phyloP scores from a whole-genome alignment of 2,797 vertebrate genomes.

The Pteronotus mesoamericanus region DNA sequence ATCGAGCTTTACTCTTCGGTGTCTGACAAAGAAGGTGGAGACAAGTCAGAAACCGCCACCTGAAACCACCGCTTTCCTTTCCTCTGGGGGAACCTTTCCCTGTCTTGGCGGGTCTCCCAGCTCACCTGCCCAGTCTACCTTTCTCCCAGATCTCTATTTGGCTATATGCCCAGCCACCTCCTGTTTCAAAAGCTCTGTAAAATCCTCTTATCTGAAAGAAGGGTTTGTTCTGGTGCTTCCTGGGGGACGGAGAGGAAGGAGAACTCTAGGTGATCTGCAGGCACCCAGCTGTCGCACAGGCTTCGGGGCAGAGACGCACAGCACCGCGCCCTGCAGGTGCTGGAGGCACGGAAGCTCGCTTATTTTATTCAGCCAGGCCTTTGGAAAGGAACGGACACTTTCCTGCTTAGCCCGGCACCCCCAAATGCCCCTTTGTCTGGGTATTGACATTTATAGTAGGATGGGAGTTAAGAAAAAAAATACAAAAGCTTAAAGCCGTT shows the following conservation, averaged over 20 bases:
- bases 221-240: background rate
- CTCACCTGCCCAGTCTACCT: background rate
- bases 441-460: background rate
- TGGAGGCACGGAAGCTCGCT: background rate
- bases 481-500: background rate
- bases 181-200: conserved; percentile 28
- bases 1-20: background rate
- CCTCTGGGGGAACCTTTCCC: background rate
- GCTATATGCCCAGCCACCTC: background rate
- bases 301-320: background rate
- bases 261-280: background rate
- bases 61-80: background rate
- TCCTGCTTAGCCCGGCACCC: background rate
- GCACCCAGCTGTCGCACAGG: background rate
- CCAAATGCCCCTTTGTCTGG: background rate
- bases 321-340: rapidly evolving
- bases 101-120: background rate
- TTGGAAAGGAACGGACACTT: background rate
- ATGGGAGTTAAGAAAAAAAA: background rate
- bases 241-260: background rate
- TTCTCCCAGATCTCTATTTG: background rate
- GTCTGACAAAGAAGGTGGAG: background rate
- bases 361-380: background rate
- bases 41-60: background rate
- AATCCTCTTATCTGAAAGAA: background rate